Conservation (phyloP, 2,888 invertebrate genomes). For the Cryptocephalus primarius region DNA sequence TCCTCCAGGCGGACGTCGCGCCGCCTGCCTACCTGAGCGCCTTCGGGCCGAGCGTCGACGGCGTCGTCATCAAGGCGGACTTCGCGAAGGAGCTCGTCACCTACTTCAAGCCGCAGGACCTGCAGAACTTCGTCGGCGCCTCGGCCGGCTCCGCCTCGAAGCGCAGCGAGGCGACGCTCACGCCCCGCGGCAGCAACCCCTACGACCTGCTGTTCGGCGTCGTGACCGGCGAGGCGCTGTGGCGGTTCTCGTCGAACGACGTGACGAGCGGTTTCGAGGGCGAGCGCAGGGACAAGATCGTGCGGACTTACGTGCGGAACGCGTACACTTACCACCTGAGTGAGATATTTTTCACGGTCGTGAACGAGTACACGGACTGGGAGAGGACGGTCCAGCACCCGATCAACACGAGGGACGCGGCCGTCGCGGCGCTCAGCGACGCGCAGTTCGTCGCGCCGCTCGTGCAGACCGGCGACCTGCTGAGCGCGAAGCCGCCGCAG, state of each 20-base stretch:
- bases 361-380: slow-evolving; percentile 98
- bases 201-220: slow-evolving; percentile 87
- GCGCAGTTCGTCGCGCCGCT: slow-evolving; percentile 89
- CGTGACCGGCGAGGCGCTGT: slow-evolving; percentile 84
- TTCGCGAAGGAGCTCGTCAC: slow-evolving; percentile 71
- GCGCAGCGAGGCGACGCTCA: slow-evolving; percentile 49
- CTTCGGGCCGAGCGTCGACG: slow-evolving; percentile 90
- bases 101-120: slow-evolving; percentile 54
- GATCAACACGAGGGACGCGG: slow-evolving; percentile 77
- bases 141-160: slow-evolving; percentile 41
- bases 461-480: slow-evolving; percentile 72
- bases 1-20: slow-evolving; percentile 63
- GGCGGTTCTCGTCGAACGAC: slow-evolving; percentile 77
- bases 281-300: slow-evolving; percentile 75
- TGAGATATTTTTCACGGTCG: slow-evolving; percentile 92
- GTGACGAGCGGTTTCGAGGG: slow-evolving; percentile 79
- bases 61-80: slow-evolving; percentile 87
- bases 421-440: slow-evolving; percentile 85
- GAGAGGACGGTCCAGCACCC: slow-evolving; percentile 83
- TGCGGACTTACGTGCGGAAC: slow-evolving; percentile 86
- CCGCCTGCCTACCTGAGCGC: slow-evolving; percentile 75
- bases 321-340: slow-evolving; percentile 91
- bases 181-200: slow-evolving; percentile 48
- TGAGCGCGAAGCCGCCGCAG: slow-evolving; percentile 58
- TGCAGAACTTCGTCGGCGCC: slow-evolving; percentile 48